These are phyloP conservation scores for Athene noctua DNA, from an alignment of 2,113 vertebrate species.

Conservation along the genomic window DNA sequence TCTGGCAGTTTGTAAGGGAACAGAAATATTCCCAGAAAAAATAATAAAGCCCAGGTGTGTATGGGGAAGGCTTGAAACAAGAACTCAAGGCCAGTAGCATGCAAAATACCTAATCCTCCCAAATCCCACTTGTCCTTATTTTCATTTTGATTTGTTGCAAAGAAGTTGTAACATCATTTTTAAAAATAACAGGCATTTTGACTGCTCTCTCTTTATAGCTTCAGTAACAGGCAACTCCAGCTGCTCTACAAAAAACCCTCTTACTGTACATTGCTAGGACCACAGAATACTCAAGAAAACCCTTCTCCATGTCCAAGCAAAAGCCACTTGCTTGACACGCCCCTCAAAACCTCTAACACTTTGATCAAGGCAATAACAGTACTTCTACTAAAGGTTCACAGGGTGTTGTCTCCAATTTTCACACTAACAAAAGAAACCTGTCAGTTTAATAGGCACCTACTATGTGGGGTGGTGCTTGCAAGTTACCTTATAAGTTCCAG, in stretches of 20 bases:
- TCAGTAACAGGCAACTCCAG: background rate
- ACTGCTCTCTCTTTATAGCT: background rate
- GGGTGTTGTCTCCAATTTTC: background rate
- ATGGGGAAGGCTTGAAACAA: background rate
- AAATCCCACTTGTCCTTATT: background rate
- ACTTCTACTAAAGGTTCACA: background rate
- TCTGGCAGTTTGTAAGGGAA: background rate
- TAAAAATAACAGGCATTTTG: background rate
- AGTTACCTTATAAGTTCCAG: slow-evolving; percentile 96
- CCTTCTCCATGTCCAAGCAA: background rate
- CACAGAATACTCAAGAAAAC: background rate
- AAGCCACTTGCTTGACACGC: background rate
- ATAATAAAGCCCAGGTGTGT: background rate
- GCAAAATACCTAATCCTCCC: background rate
- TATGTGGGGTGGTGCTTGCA: background rate
- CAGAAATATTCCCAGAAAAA: background rate
- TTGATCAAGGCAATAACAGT: background rate
- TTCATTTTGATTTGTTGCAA: background rate
- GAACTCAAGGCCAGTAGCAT: background rate
- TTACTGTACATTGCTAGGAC: background rate
- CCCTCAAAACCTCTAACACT: background rate
- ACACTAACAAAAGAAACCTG: background rate
- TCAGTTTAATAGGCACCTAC: background rate
- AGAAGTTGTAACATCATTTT: background rate
- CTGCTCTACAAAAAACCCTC: background rate